Percentiles rank a stretch among this genome's conserved stretches.
These are phyloP conservation scores for Lysiphlebus fabarum DNA, from an alignment of 1,140 invertebrate species.

Conservation along the genomic window DNA sequence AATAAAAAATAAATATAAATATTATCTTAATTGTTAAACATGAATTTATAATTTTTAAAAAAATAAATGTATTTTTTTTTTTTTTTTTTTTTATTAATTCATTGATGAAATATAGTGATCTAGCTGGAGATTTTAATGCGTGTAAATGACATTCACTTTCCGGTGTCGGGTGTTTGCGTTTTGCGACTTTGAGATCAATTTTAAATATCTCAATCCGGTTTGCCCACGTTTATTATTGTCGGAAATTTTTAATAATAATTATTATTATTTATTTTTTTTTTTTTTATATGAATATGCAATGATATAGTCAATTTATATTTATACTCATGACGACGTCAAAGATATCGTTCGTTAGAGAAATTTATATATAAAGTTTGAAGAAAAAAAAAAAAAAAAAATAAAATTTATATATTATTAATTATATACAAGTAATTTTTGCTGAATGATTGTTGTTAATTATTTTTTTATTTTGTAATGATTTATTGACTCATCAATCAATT, in stretches of 20 bases:
- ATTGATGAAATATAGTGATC: too few species aligned
- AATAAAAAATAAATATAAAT: too few species aligned
- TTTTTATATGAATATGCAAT: conserved; percentile 42
- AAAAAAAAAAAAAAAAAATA: conserved; percentile 1
- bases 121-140: conserved; percentile 33
- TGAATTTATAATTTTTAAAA: too few species aligned
- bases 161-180: conserved; percentile 5
- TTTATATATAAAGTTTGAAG: background rate
- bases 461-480: background rate
- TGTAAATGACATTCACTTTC: conserved; percentile 26
- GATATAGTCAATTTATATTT: conserved; percentile 16
- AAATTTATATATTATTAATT: too few species aligned
- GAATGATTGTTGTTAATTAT: conserved; percentile 1
- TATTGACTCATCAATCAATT: too few species aligned
- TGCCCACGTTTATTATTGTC: conserved; percentile 40
- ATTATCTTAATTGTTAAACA: too few species aligned
- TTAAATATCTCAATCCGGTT: conserved; percentile 43
- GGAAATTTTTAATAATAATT: background rate
- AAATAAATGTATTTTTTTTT: too few species aligned
- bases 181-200: conserved; percentile 29
- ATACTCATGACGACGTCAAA: conserved; percentile 14
- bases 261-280: too few species aligned
- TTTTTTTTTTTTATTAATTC: too few species aligned
- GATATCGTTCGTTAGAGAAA: background rate
- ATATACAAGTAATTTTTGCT: too few species aligned